Conservation (phyloP, 2,888 invertebrate genomes). For the Synergus umbraculus region DNA sequence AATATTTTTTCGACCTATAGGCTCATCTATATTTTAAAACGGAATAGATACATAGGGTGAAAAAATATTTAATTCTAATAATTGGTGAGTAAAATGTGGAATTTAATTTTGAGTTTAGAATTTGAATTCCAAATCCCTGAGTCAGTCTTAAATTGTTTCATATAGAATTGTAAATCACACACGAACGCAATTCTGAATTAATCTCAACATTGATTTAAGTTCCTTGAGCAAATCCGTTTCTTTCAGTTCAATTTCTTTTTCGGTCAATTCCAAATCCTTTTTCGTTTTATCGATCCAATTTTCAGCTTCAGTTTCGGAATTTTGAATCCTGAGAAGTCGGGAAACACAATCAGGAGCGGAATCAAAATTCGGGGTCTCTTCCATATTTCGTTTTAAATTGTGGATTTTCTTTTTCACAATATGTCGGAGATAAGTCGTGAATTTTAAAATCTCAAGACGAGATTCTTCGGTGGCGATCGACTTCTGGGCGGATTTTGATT, state of each 20-base stretch:
- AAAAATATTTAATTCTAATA: too few species aligned
- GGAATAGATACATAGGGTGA: too few species aligned
- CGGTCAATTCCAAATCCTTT: constrained; percentile 47
- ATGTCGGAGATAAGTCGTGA: constrained; percentile 60
- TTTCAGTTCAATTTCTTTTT: constrained; percentile 50
- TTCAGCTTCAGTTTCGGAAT: constrained; percentile 52
- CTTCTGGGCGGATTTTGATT: constrained; percentile 51
- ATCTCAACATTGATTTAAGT: constrained; percentile 57
- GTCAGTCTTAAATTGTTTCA: not conserved
- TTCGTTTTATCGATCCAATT: constrained; percentile 50
- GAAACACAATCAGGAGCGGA: constrained; percentile 55
- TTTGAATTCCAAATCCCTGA: too few species aligned
- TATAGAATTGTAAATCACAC: not conserved
- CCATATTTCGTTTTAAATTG: constrained; percentile 45
- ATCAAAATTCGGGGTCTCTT: constrained; percentile 6
- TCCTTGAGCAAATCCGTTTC: constrained; percentile 55
- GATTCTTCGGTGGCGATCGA: constrained; percentile 29
- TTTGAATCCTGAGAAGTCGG: constrained; percentile 56
- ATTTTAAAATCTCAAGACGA: constrained; percentile 58
- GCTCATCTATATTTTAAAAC: too few species aligned
- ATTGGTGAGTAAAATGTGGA: too few species aligned
- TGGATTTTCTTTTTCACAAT: constrained; percentile 59
- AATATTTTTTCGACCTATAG: too few species aligned
- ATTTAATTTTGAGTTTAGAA: too few species aligned
- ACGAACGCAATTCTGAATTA: constrained; percentile 61